Evolutionary conservation across 2,113 vertebrate genomes (phyloP).

Genomic region (Ceyx cyanopectus): DNA sequence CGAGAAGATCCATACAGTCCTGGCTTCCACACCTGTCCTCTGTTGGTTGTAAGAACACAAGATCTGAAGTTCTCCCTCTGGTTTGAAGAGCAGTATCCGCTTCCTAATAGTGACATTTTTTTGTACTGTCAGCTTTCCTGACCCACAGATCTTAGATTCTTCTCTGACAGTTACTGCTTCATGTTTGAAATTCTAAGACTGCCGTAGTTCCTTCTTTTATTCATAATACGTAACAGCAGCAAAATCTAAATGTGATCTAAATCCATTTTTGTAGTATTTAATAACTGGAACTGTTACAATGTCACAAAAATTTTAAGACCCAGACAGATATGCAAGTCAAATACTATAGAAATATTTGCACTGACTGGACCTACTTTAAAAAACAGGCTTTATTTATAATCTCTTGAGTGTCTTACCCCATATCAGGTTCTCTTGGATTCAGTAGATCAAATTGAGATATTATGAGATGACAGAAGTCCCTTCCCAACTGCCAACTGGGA

Average conservation of each 20-base stretch:
- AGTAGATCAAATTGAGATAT: background rate
- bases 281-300: background rate
- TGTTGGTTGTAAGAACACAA: fast-evolving
- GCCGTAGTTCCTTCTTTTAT: background rate
- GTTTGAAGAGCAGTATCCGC: background rate
- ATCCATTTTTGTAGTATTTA: background rate
- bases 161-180: background rate
- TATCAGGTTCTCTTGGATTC: background rate
- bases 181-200: background rate
- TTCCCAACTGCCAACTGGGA: background rate
- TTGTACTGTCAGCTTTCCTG: background rate
- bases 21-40: background rate
- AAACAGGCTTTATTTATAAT: background rate
- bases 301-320: background rate
- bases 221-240: background rate
- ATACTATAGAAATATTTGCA: background rate
- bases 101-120: background rate
- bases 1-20: background rate
- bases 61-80: fast-evolving
- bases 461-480: background rate
- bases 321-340: background rate
- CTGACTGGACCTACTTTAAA: background rate
- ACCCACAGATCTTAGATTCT: background rate
- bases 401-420: background rate
- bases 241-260: background rate